These are phyloP conservation scores for Pachycephus smyrnensis DNA, from an alignment of 2,888 invertebrate species.

Conservation along the genomic window DNA sequence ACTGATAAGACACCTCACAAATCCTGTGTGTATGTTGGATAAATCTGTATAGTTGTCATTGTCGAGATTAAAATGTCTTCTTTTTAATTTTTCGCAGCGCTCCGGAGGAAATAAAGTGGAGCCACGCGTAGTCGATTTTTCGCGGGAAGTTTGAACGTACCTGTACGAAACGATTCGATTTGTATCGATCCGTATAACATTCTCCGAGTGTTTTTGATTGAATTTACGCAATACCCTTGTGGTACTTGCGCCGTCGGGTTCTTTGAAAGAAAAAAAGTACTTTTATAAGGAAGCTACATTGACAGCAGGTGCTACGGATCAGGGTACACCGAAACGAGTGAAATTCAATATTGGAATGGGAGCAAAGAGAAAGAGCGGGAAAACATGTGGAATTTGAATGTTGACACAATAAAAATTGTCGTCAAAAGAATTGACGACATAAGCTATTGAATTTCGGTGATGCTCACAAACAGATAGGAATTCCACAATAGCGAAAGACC, in stretches of 20 bases:
- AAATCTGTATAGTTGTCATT: not conserved
- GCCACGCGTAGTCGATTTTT: not conserved
- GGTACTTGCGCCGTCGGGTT: not conserved
- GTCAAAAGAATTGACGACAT: not conserved
- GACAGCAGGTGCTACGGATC: not conserved
- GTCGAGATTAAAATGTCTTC: not conserved
- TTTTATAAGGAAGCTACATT: not conserved
- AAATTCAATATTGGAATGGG: not conserved
- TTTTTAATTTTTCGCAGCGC: not conserved
- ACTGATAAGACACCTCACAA: not conserved
- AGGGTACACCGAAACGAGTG: constrained; percentile 1
- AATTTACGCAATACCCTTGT: not conserved
- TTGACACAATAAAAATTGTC: not conserved
- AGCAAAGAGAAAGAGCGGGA: not conserved
- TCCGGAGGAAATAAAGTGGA: not conserved
- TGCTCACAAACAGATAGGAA: not conserved
- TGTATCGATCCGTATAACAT: not conserved
- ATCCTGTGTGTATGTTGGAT: not conserved
- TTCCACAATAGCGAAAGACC: not conserved
- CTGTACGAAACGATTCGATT: not conserved
- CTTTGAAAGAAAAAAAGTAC: not conserved
- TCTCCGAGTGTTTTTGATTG: not conserved
- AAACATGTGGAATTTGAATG: not conserved
- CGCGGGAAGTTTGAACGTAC: not conserved
- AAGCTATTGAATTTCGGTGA: not conserved